Conservation (phyloP, 2,888 invertebrate species). For the Epistrophella euchroma region DNA sequence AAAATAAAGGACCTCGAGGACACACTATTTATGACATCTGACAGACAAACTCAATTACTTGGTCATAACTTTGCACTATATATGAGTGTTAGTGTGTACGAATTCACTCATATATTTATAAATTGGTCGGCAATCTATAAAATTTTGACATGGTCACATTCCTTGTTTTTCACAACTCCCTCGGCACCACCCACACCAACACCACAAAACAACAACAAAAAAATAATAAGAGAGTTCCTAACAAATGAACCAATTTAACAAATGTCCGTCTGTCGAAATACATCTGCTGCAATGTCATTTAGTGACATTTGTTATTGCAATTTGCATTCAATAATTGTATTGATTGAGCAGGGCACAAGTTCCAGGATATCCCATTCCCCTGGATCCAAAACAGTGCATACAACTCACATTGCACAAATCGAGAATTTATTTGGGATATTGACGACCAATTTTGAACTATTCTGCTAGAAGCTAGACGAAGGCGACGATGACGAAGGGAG, state of each 20-base stretch:
- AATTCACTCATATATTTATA: constrained; percentile 6
- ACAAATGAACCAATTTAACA: constrained; percentile 71
- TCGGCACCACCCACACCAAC: background rate
- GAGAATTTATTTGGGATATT: constrained; percentile 53
- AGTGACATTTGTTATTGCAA: constrained; percentile 73
- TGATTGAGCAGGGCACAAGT: constrained; percentile 54
- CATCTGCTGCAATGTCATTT: constrained; percentile 68
- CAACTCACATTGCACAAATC: constrained; percentile 13
- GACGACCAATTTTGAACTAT: constrained; percentile 47
- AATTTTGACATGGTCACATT: constrained; percentile 60
- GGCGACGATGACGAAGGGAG: background rate
- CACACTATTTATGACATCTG: constrained; percentile 51
- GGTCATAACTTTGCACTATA: constrained; percentile 60
- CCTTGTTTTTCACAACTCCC: constrained; percentile 16
- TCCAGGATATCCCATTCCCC: background rate
- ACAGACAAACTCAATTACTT: constrained; percentile 71
- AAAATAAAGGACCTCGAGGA: constrained; percentile 23
- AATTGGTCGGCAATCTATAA: constrained; percentile 61
- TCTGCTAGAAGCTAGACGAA: background rate
- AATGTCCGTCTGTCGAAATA: constrained; percentile 60
- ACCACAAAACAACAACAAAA: background rate
- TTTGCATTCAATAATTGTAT: constrained; percentile 73
- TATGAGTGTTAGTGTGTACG: too few species aligned
- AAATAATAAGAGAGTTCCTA: constrained; percentile 17
- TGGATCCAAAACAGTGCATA: background rate